These are phyloP conservation scores for Muscicapa adusta DNA, from an alignment of 2,113 vertebrate genomes.

Conservation along the genomic window DNA sequence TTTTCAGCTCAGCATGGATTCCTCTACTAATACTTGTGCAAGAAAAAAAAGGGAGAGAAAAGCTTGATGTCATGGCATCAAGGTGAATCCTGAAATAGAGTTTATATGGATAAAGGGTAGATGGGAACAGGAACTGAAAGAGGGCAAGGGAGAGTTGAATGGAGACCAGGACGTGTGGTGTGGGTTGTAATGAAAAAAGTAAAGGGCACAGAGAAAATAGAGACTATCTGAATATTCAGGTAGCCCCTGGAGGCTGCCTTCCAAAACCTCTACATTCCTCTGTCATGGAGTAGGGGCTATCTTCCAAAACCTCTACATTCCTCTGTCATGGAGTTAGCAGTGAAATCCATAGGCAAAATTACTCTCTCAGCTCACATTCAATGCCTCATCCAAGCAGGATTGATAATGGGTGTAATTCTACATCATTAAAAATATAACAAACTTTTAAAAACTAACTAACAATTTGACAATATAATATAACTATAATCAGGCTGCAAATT, in stretches of 20 bases:
- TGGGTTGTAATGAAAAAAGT: neutral
- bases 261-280: neutral
- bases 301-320: neutral
- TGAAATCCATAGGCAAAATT: neutral
- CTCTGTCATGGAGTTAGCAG: neutral
- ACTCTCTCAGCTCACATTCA: neutral
- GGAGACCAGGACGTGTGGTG: neutral
- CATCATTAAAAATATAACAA: neutral
- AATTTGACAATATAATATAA: neutral
- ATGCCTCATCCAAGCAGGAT: neutral
- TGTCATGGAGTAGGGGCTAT: neutral
- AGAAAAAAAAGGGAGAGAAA: neutral
- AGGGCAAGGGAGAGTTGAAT: neutral
- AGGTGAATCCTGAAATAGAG: neutral
- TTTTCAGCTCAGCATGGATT: neutral
- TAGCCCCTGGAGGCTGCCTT: neutral
- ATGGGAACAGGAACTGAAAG: neutral
- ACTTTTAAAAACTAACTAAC: neutral
- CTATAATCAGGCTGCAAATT: neutral
- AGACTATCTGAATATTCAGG: neutral
- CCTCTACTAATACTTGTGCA: neutral
- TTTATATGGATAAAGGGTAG: neutral
- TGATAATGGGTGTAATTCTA: neutral
- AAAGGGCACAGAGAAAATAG: neutral
- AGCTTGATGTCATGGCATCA: neutral